These are phyloP conservation scores for Trachops cirrhosus DNA, from an alignment of 2,797 vertebrate genomes.

Conservation along the genomic window DNA sequence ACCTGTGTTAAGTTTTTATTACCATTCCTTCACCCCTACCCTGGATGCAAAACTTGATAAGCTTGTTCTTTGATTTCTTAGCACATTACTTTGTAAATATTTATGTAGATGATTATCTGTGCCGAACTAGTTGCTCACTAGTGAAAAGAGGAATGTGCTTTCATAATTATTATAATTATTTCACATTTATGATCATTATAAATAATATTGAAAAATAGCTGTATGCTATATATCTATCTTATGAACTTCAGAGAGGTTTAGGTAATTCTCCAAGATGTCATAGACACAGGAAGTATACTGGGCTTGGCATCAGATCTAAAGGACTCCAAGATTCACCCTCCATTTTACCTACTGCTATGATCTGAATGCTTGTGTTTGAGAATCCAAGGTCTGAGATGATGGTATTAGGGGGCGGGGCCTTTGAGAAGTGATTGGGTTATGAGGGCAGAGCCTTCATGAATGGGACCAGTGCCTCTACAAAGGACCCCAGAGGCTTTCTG, in stretches of 20 bases:
- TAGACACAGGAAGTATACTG: background rate
- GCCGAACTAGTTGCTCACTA: background rate
- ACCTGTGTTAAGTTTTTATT: background rate
- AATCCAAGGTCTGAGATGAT: background rate
- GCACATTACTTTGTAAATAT: background rate
- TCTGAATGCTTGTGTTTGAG: background rate
- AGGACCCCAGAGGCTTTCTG: background rate
- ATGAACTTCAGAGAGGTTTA: background rate
- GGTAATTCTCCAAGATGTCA: background rate
- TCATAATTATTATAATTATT: background rate
- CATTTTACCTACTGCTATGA: background rate
- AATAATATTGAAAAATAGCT: background rate
- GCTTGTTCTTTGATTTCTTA: slow-evolving; percentile 24
- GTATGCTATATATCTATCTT: background rate
- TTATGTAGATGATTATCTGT: background rate
- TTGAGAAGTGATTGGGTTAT: background rate
- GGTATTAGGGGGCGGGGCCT: background rate
- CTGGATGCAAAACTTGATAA: background rate
- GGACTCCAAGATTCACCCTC: background rate
- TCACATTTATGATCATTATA: background rate
- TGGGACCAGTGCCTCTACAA: background rate
- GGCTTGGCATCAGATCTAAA: background rate
- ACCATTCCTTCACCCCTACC: background rate
- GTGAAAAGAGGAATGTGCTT: background rate
- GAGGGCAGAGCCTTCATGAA: background rate